Conservation (phyloP, 2,888 invertebrate species). For the Danaus chrysippus region DNA sequence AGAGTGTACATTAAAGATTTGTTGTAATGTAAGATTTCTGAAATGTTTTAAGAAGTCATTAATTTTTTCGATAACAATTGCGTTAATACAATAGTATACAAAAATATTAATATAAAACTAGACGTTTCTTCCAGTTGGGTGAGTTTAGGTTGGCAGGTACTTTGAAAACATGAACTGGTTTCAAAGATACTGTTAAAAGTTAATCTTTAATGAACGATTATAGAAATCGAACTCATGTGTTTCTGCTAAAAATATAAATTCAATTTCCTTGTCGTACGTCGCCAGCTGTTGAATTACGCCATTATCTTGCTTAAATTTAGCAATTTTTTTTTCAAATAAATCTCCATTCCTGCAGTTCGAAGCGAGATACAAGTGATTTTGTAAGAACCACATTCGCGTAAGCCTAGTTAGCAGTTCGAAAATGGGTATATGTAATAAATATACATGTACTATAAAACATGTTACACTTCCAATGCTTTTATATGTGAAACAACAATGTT, state of each 20-base stretch:
- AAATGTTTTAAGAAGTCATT: no score
- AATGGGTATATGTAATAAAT: conserved; percentile 8
- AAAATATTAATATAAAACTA: no score
- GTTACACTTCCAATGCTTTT: no score
- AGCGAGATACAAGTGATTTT: conserved; percentile 17
- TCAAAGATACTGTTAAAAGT: no score
- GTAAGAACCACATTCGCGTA: conserved; percentile 26
- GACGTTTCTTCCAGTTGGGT: no score
- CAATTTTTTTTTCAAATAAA: conserved; percentile 28
- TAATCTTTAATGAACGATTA: not conserved
- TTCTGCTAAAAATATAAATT: not conserved
- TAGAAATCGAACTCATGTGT: not conserved
- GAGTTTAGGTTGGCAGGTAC: no score
- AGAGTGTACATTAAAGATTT: no score
- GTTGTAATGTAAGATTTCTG: no score
- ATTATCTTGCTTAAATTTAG: conserved; percentile 22
- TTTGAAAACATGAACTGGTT: no score
- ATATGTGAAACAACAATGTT: no score
- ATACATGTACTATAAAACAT: not conserved
- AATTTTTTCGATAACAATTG: no score
- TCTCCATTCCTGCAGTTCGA: conserved; percentile 20
- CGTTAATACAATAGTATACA: no score
- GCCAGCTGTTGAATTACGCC: conserved; percentile 15
- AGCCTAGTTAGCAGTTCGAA: conserved; percentile 11
- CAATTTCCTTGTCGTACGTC: conserved; percentile 5